phyloP scores from a whole-genome alignment of 2,113 vertebrate species.

The Miniopterus natalensis region DNA sequence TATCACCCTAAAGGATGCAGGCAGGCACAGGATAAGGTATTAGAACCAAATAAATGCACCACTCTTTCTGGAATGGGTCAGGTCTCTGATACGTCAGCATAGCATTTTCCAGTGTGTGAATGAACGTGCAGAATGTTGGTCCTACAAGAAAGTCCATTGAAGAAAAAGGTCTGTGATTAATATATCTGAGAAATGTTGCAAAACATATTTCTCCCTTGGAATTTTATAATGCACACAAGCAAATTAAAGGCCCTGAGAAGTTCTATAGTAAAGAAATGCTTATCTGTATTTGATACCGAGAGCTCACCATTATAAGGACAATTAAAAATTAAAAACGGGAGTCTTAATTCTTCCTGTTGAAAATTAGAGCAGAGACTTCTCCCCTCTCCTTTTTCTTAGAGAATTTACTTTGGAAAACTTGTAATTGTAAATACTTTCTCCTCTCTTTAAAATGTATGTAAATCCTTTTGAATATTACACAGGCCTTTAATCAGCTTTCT shows the following conservation, averaged over 20 bases:
- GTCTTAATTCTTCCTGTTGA: not conserved
- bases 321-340: constrained; percentile 1
- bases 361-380: not conserved
- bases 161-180: not conserved
- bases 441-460: not conserved
- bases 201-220: constrained; percentile 3
- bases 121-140: not conserved
- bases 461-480: not conserved
- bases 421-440: not conserved
- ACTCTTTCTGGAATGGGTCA: not conserved
- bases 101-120: not conserved
- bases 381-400: not conserved
- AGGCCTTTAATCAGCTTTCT: not conserved
- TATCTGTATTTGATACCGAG: not conserved
- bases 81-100: not conserved
- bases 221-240: not conserved
- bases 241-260: constrained; percentile 18
- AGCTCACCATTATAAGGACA: not conserved
- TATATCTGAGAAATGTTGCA: not conserved
- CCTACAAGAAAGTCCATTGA: not conserved
- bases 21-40: not conserved
- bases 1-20: not conserved
- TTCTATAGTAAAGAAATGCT: not conserved
- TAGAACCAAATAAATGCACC: not conserved
- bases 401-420: not conserved